Percentiles rank a stretch among this genome's conserved stretches.
Evolutionary conservation across 1,140 invertebrate genomes (phyloP).

Genomic region (Tetragnatha versicolor): DNA sequence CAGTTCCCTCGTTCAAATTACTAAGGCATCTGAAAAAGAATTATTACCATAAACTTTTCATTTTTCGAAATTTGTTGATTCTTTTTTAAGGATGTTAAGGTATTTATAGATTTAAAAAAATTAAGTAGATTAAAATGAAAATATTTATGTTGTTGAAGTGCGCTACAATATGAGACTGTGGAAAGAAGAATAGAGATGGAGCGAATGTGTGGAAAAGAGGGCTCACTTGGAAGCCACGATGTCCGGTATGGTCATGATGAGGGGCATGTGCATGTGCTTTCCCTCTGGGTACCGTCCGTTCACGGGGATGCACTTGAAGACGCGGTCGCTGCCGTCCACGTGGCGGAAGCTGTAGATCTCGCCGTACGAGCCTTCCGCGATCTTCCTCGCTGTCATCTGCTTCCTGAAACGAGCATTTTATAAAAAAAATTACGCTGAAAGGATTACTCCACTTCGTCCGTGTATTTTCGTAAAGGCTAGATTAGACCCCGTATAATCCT

Average conservation of each 20-base stretch:
- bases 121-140: not conserved
- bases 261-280: not conserved
- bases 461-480: no score
- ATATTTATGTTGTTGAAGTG: not conserved
- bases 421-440: no score
- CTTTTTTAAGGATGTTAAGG: no score
- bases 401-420: not conserved
- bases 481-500: no score
- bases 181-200: not conserved
- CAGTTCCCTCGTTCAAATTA: slow-evolving; percentile 6
- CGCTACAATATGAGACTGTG: not conserved
- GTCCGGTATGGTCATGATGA: not conserved
- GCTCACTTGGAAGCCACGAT: not conserved
- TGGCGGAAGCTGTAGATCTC: not conserved
- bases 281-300: not conserved
- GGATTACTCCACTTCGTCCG: no score
- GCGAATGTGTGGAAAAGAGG: no score
- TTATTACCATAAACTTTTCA: no score
- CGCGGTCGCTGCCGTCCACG: not conserved
- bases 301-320: slow-evolving; percentile 1
- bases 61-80: no score
- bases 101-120: no score
- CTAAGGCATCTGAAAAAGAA: slow-evolving; percentile 10
- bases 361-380: not conserved
- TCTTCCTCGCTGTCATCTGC: not conserved